Base-by-base conservation (phyloP, 2,888 invertebrate species). In the Meiosimyza platycephala region DNA sequence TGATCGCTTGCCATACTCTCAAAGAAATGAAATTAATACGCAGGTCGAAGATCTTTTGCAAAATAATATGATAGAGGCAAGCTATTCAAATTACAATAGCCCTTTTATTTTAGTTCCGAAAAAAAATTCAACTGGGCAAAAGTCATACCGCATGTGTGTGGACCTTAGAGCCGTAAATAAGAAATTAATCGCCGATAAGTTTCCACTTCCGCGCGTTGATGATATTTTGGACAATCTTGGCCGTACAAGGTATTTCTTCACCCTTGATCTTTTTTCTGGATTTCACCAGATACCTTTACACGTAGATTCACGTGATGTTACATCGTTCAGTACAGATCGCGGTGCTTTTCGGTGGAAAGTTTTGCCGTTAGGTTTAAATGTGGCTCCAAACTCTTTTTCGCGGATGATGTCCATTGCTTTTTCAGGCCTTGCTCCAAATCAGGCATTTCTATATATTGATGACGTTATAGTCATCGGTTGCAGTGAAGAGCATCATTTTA, bases 21-120 rank as follows among this genome's bases (percentile, higher is more conserved):
- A 70, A 60, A 60, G 48, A 47, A 15, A 59, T 1, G 70, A 73
- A 64, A 73, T 73, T 28, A 22, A 22, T 22, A 22, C 22, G 22
- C 22, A 22, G 2, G 22, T 22, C 2, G 2, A 22, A 1, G 22
- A 69, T 18, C 22, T 73, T 40, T n/a, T 73, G 55, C 1, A 71
- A 16, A 71, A 66, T 55, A 50, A 73, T 18, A 52, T 71, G 63
- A 71, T 73, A 16, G 66, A 73, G 47, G 71, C 66, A 65, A 66
- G 51, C 4, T 4, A 5, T 13, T 57, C 3, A 57, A n/a, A 16
- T 16, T 57, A 57, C 16, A 57, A 57, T 57, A 57, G 6, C 22
- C 6, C 18, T 57, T 16, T 57, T 5, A 16, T 18, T 57, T 16
- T 57, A 18, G 18, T 6, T 13, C 18, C 57, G 18, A 57, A 16